phyloP scores from a whole-genome alignment of 1,140 invertebrate genomes.

The Aphidius gifuensis region DNA sequence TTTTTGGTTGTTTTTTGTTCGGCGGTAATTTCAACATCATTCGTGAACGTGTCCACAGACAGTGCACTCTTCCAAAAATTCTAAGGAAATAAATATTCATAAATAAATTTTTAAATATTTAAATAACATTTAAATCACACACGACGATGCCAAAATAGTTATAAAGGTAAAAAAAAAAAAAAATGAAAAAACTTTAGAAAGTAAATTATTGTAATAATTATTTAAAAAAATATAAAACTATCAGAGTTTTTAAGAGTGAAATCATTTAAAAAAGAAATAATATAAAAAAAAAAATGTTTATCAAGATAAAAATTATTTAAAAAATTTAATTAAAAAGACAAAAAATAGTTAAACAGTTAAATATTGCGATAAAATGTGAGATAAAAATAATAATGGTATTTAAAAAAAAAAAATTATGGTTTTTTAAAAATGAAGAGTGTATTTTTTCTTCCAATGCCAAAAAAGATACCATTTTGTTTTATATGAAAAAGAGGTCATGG shows the following conservation, averaged over 20 bases:
- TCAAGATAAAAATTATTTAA: constrained; percentile 25
- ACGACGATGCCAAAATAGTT: constrained; percentile 55
- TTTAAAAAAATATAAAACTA: constrained; percentile 27
- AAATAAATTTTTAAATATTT: background rate
- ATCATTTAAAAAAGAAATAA: constrained; percentile 30
- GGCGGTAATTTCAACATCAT: background rate
- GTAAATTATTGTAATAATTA: constrained; percentile 40
- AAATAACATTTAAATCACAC: constrained; percentile 32
- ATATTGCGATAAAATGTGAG: constrained; percentile 4
- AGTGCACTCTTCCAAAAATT: constrained; percentile 3
- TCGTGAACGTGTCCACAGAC: constrained; percentile 1
- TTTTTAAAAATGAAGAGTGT: constrained; percentile 35
- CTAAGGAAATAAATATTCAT: background rate
- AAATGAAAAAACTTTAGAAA: constrained; percentile 31
- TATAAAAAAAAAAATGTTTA: constrained; percentile 12
- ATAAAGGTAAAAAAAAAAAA: constrained; percentile 43
- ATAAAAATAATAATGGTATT: constrained; percentile 24
- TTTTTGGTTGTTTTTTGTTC: constrained; percentile 2
- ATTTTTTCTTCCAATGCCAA: constrained; percentile 57
- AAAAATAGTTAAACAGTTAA: constrained; percentile 30
- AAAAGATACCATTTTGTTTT: constrained; percentile 52
- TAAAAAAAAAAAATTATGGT: constrained; percentile 21
- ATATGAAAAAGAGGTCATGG: constrained; percentile 40
- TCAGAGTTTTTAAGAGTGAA: constrained; percentile 33
- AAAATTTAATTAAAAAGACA: constrained; percentile 29